These are phyloP conservation scores for Canis aureus DNA, from an alignment of 2,113 vertebrate genomes.

Conservation along the genomic window DNA sequence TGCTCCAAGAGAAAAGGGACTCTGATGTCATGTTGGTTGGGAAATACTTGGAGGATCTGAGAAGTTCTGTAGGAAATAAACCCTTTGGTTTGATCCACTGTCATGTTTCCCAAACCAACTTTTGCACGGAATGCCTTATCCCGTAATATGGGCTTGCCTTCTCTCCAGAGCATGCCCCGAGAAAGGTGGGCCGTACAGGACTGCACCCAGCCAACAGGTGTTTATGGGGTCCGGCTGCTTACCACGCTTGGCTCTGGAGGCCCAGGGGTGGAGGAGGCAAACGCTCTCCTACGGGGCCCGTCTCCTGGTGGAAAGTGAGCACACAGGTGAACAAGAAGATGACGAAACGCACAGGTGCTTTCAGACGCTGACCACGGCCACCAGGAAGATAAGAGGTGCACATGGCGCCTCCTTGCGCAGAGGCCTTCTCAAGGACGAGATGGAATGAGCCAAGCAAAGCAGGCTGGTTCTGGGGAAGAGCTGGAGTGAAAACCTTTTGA, in stretches of 20 bases:
- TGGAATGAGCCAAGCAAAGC: background rate
- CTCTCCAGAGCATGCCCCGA: too few relatives aligned
- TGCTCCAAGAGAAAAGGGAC: background rate
- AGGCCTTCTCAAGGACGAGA: background rate
- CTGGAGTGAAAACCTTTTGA: too few relatives aligned
- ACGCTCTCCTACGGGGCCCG: fast-evolving
- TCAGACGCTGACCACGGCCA: background rate
- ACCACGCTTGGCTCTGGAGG: background rate
- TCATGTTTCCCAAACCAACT: background rate
- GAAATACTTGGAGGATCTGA: background rate
- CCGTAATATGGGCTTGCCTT: fast-evolving
- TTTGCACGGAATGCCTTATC: fast-evolving
- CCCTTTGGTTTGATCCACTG: too few relatives aligned
- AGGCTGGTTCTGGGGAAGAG: background rate
- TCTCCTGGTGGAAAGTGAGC: background rate
- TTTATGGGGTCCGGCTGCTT: background rate
- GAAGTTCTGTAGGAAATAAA: background rate
- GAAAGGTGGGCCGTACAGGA: too few relatives aligned
- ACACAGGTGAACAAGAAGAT: background rate
- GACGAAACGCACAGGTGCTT: background rate
- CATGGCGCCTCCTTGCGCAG: fast-evolving
- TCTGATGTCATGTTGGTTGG: background rate
- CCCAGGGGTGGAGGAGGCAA: background rate
- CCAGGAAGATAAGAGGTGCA: fast-evolving
- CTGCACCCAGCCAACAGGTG: fast-evolving